Base-by-base conservation (phyloP, 2,888 invertebrate species). In the Onthophagus sagittarius region DNA sequence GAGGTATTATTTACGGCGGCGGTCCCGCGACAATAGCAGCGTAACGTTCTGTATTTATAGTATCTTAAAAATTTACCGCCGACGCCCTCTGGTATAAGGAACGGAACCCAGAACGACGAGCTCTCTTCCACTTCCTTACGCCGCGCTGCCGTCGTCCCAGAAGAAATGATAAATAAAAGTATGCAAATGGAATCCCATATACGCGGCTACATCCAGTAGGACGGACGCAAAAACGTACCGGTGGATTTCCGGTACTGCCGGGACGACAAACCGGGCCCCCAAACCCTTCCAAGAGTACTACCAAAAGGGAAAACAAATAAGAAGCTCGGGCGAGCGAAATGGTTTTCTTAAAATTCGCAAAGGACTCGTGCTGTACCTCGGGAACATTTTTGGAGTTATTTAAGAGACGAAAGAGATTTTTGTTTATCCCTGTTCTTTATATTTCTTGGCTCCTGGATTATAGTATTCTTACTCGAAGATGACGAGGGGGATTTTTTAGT, bases 151-250 rank as follows among this genome's bases (percentile, higher is more conserved):
- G 39, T 7, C 39, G n/a, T 31, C 31, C 67, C 67, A 63, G 65
- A 39, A 73, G 71, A 71, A 69, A 74, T 72, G 72, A 72, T 74
- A 74, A 74, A 74, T 71, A 73, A 70, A 72, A 71, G 70, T 71
- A 74, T 74, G 72, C 71, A 74, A 74, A 74, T 74, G 72, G 71
- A 72, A 70, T 65, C 71, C 70, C 67, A 72, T 71, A 71, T 70
- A 33, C 62, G 13, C 69, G 63, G 64, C 33, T 69, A 63, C 64
- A 70, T 67, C 65, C 33, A 63, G 67, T 23, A 32, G 67, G 23
- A 32, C 67, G 31, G 67, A 31, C 67, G 67, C 67, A 67, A 67
- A 67, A 67, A 32, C 32, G 67, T 67, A 67, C 15, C 67, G 31
- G 67, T 31, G 32, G 67, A 67, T 67, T 67, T 67, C 67, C 67